Evolutionary conservation across 2,113 vertebrate species (phyloP).

Genomic region (Sminthopsis crassicaudata): DNA sequence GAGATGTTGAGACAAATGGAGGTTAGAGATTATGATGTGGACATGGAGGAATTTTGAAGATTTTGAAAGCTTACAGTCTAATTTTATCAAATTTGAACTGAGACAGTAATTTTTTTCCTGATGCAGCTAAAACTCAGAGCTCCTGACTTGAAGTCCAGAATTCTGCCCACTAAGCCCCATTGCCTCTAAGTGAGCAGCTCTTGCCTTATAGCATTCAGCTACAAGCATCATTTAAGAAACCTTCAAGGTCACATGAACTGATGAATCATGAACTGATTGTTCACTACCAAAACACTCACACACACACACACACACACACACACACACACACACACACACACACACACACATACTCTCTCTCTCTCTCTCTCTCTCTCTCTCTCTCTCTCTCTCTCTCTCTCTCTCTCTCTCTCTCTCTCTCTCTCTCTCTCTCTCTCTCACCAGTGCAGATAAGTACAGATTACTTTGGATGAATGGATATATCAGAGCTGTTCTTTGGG

Average conservation of each 20-base stretch:
- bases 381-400: too few species aligned
- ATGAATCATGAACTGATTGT: too few species aligned
- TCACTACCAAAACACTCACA: background rate
- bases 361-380: too few species aligned
- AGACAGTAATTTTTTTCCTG: background rate
- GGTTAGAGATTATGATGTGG: background rate
- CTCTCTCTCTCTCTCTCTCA: too few species aligned
- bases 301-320: too few species aligned
- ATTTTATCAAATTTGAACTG: background rate
- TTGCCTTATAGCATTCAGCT: background rate
- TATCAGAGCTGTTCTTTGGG: background rate
- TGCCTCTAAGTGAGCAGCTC: background rate
- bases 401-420: too few species aligned
- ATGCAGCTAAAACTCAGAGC: background rate
- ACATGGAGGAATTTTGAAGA: background rate
- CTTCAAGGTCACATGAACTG: too few species aligned
- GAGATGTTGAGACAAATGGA: background rate
- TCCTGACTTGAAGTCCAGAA: too few species aligned
- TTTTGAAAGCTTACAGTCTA: background rate
- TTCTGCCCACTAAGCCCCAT: too few species aligned
- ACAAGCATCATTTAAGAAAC: too few species aligned
- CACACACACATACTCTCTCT: too few species aligned
- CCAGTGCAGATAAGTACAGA: background rate
- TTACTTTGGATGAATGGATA: background rate
- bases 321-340: too few species aligned